phyloP scores from a whole-genome alignment of 2,888 invertebrate genomes.

The Cheilosia vulpina region DNA sequence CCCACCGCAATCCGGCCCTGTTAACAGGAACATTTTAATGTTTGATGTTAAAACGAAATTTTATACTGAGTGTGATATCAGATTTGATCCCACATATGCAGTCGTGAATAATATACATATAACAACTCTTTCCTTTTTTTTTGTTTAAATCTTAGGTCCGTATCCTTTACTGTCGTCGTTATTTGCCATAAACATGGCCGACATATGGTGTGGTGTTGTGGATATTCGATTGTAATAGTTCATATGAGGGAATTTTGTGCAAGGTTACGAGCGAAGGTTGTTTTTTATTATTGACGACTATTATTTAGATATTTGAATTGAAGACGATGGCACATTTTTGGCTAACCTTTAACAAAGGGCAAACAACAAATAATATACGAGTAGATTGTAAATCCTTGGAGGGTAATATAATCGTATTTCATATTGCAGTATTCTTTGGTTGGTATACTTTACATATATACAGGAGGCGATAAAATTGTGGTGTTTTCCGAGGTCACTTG shows the following conservation, averaged over 20 bases:
- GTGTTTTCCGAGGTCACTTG: neutral
- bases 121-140: neutral
- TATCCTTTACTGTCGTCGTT: neutral
- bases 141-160: neutral
- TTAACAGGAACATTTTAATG: too few relatives aligned
- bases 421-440: neutral
- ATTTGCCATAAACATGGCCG: neutral
- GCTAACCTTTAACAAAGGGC: conserved; percentile 2
- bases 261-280: too few relatives aligned
- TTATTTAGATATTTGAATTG: neutral
- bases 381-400: neutral
- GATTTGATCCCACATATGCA: neutral
- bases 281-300: neutral
- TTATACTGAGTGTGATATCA: neutral
- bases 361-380: neutral
- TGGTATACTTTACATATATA: neutral
- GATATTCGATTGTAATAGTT: too few relatives aligned
- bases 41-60: neutral
- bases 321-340: neutral
- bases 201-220: neutral
- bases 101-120: neutral
- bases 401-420: neutral
- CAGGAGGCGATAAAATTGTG: neutral
- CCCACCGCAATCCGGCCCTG: too few relatives aligned
- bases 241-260: too few relatives aligned